Conservation (phyloP, 2,888 invertebrate genomes). For the Calameuta idolon region DNA sequence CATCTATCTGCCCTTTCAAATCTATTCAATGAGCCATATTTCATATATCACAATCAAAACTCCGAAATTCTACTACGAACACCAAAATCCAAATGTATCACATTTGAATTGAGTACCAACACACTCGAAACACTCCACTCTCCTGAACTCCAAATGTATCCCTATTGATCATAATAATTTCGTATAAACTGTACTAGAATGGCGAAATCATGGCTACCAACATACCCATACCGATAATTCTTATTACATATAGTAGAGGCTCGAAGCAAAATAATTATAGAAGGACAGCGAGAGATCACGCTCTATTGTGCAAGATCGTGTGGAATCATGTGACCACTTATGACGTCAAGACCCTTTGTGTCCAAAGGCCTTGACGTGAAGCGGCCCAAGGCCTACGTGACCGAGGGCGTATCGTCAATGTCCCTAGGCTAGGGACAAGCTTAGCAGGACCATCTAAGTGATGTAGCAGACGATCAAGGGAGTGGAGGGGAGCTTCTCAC, state of each 20-base stretch:
- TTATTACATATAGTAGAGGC: background rate
- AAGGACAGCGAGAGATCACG: background rate
- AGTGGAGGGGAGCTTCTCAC: background rate
- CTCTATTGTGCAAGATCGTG: background rate
- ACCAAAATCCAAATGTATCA: too few species aligned
- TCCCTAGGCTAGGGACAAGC: constrained; percentile 2
- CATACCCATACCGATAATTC: background rate
- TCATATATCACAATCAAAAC: too few species aligned
- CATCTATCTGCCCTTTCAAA: background rate
- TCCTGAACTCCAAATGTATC: too few species aligned
- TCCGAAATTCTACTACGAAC: background rate
- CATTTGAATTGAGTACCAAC: too few species aligned
- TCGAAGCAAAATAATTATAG: too few species aligned
- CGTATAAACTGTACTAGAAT: background rate
- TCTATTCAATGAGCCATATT: background rate
- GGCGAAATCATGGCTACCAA: background rate
- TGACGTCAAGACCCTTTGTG: constrained; percentile 1
- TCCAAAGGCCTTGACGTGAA: background rate
- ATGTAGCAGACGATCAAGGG: background rate
- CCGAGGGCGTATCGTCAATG: constrained; percentile 3
- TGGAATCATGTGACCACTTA: background rate
- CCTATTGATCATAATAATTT: background rate
- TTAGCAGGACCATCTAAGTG: background rate
- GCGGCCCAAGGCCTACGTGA: constrained; percentile 5
- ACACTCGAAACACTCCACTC: too few species aligned